Conservation (phyloP, 2,113 vertebrate genomes). For the Pituophis catenifer region DNA sequence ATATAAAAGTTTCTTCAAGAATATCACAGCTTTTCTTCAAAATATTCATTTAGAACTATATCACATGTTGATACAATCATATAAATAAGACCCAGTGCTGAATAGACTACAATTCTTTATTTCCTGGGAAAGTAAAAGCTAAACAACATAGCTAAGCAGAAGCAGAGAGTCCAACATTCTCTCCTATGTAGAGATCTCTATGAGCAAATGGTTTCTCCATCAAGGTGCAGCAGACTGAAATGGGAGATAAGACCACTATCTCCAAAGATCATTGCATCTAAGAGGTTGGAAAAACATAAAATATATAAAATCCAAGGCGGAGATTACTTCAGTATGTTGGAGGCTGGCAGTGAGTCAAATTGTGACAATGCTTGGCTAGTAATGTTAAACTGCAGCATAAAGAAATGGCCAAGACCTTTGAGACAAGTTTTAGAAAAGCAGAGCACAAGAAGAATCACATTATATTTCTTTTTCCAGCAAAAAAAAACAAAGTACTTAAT, state of each 20-base stretch:
- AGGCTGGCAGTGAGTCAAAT: constrained; percentile 6
- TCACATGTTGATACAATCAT: neutral
- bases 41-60: neutral
- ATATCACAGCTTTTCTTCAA: neutral
- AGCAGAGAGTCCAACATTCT: neutral
- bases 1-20: neutral
- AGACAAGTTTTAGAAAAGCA: neutral
- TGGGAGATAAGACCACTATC: neutral
- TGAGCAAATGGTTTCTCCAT: neutral
- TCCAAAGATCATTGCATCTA: constrained; percentile 8
- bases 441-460: constrained; percentile 1
- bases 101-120: constrained; percentile 25
- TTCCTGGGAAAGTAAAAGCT: neutral
- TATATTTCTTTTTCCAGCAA: constrained; percentile 7
- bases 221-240: neutral
- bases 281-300: neutral
- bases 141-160: neutral
- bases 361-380: constrained; percentile 1
- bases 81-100: neutral
- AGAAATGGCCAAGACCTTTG: neutral
- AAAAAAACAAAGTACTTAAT: neutral
- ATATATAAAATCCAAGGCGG: neutral
- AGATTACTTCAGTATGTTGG: neutral
- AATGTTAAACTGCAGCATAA: constrained; percentile 36
- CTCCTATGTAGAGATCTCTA: neutral